Evolutionary conservation across 1,140 invertebrate genomes (phyloP), one percentile per base, ranked within the genome.

Genomic region (Hormaphis cornu): DNA sequence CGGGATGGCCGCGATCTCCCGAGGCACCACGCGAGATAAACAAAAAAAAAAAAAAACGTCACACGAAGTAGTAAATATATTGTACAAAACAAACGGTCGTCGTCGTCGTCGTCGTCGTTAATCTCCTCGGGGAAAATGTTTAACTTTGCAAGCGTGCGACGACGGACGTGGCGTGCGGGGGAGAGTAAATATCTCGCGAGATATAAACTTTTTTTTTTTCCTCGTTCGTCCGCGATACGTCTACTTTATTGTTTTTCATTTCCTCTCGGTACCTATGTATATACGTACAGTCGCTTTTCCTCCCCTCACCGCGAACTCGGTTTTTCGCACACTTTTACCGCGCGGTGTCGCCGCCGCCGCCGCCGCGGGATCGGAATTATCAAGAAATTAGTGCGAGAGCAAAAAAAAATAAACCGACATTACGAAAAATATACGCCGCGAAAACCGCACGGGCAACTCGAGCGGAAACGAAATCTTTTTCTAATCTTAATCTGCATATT

Each of bases 181-280:
- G 20, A 44, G 16, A 8, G 54, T 22, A 58, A 58, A 58, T 37
- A 37, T 58, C 40, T 58, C 22, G 54, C 20, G 18, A 56, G 53
- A 53, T 70, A 58, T 59, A 70, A 70, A 58, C 22, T 46, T 59
- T n/a, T n/a, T n/a, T n/a, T n/a, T n/a, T 59, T 50, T 33, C 40
- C 20, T 59, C 28, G 6, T 42, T 20, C 14, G 6, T 24, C 4
- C 42, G 37, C 14, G 16, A 22, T 2, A 33, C 30, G 52, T 58
- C 14, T 42, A 53, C 54, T 70, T 70, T 70, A 58, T 70, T 70
- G 56, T 70, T 59, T 70, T 70, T 70, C 69, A 46, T 70, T 70
- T 70, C 56, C 56, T 70, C 40, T 35, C 35, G 4, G 12, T 18
- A 2, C 14, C 46, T 20, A 12, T 20, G n/a, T n/a, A n/a, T n/a